Evolutionary conservation across 64 coral and sea anemone genomes (phyloP), one percentile per base, ranked within the genome.

Genomic region (Montipora efflorescens): DNA sequence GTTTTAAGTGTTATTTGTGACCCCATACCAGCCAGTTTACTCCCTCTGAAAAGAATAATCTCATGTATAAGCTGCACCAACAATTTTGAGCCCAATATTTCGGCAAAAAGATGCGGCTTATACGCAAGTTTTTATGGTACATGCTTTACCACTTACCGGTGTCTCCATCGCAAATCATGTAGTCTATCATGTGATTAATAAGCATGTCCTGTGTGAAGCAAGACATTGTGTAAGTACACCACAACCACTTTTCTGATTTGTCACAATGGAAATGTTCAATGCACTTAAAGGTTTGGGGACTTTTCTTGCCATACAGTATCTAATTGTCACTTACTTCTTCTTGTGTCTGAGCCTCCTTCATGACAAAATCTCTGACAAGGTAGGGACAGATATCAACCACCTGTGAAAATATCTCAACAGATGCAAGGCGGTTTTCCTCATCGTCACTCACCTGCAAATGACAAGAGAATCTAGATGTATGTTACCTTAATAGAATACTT

Each of bases 111-210:
- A 55, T 55, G 52, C 52, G 10, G 52, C 52, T 36, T 36, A 36
- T 36, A 36, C 36, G 2, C 36, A 36, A 36, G 0, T 36, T 36
- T 36, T 36, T 36, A 36, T 36, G 36, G 4, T 16, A 19, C 48
- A 44, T 78, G 46, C 15, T 49, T 5, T 6, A 16, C 13, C 0
- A 83, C 52, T 68, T 75, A 95, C 94, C 94, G 81, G 98, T 94
- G 48, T 99, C 98, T 9, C 95, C 98, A 81, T 99, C 98, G 87
- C 98, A 94, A 22, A 99, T 96, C 98, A 99, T 99, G 74, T 96
- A 92, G 48, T 99, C 95, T 71, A 99, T 99, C 46, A 99, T 94
- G 75, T 96, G 98, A 67, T 99, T 99, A 3, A 99, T 92, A 46
- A 99, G 81, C 98, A 99, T 99, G 16, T 96, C 95, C 91, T 99